Evolutionary conservation across 2,797 vertebrate species (phyloP), one percentile per base, ranked within the genome.

Genomic region (Phoebastria nigripes): DNA sequence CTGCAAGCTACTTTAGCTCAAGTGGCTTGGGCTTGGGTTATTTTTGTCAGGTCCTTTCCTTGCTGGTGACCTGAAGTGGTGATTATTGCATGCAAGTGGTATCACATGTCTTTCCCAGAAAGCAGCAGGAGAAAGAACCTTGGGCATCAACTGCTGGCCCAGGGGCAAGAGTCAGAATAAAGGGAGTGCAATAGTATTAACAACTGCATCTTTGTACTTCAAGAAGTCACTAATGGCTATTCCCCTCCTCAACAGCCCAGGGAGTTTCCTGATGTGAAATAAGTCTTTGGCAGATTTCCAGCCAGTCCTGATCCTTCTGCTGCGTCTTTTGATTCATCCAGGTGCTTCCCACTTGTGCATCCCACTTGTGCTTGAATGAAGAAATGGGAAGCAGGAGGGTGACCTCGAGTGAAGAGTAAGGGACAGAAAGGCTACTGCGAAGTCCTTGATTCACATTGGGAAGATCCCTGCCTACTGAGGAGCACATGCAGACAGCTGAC

Each of bases 241-340:
- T 92, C 31, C 29, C 20, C 56, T 94, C 17, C 63, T 94, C 65
- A 85, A 41, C 15, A 81, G 35, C 42, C 49, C 25, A 59, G 26
- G 77, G 74, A 89, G 31, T 69, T 66, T 95, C 82, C 79, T 86
- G 61, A 72, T 52, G 62, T 83, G 56, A 82, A 95, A 67, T 20
- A 72, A 74, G 56, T 65, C 59, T 92, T 93, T 52, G 67, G 54
- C 86, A 81, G 72, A 26, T 87, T 95, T 95, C 72, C 82, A 92
- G 28, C 14, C 58, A 44, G 51, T 67, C 20, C 29, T 76, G 37
- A 59, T 87, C 37, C 20, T 87, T 84, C 81, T 95, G 29, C 65
- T 85, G 41, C 72, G 67, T 78, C 79, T 62, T 93, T 80, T 61
- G n/a, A 56, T 83, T 63, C 54, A 83, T 29, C 35, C 82, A 94